Base-by-base conservation (phyloP, 1,140 invertebrate species). In the Hyphantria cunea region DNA sequence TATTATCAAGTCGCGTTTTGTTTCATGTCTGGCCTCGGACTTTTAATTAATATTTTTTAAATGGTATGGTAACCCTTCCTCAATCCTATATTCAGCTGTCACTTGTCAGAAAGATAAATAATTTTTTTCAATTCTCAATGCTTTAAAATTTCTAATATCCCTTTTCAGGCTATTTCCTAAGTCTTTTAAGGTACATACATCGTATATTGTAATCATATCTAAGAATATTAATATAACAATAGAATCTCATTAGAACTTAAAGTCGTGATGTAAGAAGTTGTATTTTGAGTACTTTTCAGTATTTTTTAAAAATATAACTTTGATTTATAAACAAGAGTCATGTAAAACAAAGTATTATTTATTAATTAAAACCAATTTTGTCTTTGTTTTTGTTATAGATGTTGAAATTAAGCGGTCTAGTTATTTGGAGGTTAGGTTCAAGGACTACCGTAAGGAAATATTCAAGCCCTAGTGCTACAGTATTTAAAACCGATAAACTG, bases 371-470 rank as follows among this genome's bases (percentile, higher is more conserved):
- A 13, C 33, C 8, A n/a, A 17, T 33, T 32, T n/a, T 33, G 33
- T 55, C 11, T 33, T 13, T 54, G 44, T 56, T 61, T 75, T 53
- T 48, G 50, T 83, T 80, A 49, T 69, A 91, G 89, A 91, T 91
- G 89, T 80, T 91, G 74, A 91, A 89, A 76, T 84, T 85, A 68
- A 87, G 88, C 65, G 82, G 84, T 50, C 68, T 74, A 69, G 65
- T 87, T 25, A 76, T 88, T 89, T 89, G 78, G 86, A 91, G 89
- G 89, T 91, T 91, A 91, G 79, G 87, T 58, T 75, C 81, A 48
- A 75, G 84, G 65, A 76, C 80, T 44, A 65, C 71, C 33, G 50
- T 85, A 55, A 80, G 85, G 50, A 86, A 84, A 45, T 89, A 85
- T 52, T 82, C 85, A 3, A 74, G 75, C 32, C 66, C 84, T 41